Evolutionary conservation across 2,888 invertebrate genomes (phyloP).

Genomic region (Euclidia mi): DNA sequence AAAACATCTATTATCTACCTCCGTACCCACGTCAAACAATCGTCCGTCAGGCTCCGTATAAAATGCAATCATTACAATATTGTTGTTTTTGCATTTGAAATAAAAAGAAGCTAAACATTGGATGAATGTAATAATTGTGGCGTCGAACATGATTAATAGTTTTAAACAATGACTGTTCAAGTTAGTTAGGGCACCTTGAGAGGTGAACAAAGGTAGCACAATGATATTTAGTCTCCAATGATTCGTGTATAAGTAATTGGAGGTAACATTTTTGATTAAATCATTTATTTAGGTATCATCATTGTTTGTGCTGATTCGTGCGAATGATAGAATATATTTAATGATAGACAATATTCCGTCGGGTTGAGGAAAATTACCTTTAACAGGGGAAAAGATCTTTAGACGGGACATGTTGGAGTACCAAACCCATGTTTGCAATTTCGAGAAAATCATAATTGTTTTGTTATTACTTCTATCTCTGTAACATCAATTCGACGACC

Average conservation of each 20-base stretch:
- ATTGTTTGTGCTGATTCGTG: too few relatives aligned
- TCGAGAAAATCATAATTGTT: too few relatives aligned
- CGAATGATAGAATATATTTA: too few relatives aligned
- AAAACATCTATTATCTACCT: background rate
- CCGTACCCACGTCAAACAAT: background rate
- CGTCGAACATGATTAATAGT: constrained; percentile 45
- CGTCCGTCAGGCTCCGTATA: background rate
- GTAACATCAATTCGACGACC: too few relatives aligned
- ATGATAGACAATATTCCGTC: too few relatives aligned
- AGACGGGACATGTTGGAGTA: too few relatives aligned
- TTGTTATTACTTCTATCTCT: too few relatives aligned
- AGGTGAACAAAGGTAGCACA: constrained; percentile 26
- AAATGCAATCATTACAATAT: constrained; percentile 3
- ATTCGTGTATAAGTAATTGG: too few relatives aligned
- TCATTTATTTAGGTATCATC: background rate
- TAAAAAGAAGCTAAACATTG: constrained; percentile 2
- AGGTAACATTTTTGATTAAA: too few relatives aligned
- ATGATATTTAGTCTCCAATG: constrained; percentile 41
- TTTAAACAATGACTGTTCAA: constrained; percentile 30
- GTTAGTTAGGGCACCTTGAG: constrained; percentile 44
- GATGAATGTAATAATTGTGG: constrained; percentile 37
- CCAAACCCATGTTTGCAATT: too few relatives aligned
- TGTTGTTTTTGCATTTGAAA: constrained; percentile 5
- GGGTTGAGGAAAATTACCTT: too few relatives aligned
- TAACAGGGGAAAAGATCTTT: too few relatives aligned